Evolutionary conservation across 2,888 invertebrate species (phyloP), one percentile per base, ranked within the genome.

Genomic region (Lamellibrachia satsuma): DNA sequence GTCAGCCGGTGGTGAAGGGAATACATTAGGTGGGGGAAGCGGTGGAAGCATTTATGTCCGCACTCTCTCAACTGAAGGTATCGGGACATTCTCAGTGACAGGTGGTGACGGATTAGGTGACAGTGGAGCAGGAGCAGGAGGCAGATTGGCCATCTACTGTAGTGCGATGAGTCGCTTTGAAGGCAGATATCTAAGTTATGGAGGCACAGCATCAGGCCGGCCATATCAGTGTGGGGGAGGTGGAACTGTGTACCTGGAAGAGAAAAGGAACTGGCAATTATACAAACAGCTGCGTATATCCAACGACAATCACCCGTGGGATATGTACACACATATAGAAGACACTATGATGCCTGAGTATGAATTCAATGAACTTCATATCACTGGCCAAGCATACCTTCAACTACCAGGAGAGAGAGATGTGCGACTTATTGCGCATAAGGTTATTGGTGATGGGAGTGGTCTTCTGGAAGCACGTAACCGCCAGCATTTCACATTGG

Each of bases 41-140:
- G 95, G 95, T 22, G 95, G 95, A 8, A 95, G 95, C 93, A 94
- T 95, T 11, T 94, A 93, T 93, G 93, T 95, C 3, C 93, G 94
- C 55, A 92, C 94, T 0, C 94, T 93, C 52, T 75, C 92, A 52
- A 94, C 95, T 92, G 95, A 95, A 93, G 95, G 95, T 11, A 95
- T 95, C 91, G 95, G 95, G 0, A 92, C 90, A 11, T 93, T 95
- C 51, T 94, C 95, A 7, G 92, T 93, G 90, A 92, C 92, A 52
- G 95, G 95, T 27, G 95, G 95, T 6, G 92, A 93, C 90, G 94
- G 94, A 51, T 92, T 27, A 91, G 93, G 93, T 9, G 75, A 39
- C n/a, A 94, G 95, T 9, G 95, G 94, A 92, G 95, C 95, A 1
- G 95, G 95, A 0, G 93, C 95, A 52, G 95, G 95, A 52, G 95